Base-by-base conservation (phyloP, 1,140 invertebrate genomes). In the Anagrus nilaparvatae region DNA sequence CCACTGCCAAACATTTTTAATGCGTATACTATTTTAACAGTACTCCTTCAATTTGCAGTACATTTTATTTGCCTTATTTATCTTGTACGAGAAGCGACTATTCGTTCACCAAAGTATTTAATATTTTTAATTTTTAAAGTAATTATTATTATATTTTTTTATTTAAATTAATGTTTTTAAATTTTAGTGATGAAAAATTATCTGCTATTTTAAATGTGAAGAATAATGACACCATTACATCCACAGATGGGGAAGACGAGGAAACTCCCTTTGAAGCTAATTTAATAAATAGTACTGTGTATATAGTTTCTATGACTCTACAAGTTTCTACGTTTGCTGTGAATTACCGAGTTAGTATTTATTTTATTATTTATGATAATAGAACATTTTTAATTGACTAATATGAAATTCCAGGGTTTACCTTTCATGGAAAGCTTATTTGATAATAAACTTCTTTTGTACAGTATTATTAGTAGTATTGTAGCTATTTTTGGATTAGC, bases 1-100 rank as follows among this genome's bases (percentile, higher is more conserved):
- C 97, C 97, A 16, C 71, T 99, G 50, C 91, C 97, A 32, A 99
- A 99, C 64, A 99, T 99, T 49, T 99, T 99, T 64, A 99, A 99
- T 71, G 59, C 91, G 7, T 99, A 99, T 62, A 99, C 96, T 1
- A 80, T 99, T 40, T 69, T 92, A 36, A 99, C 97, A 9, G 96
- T 99, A 18, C 67, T 97, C 9, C 63, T 85, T 5, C 97, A 99
- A 70, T 99, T 99, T 70, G 75, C 81, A 29, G 84, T 99, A 8
- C 97, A 99, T 63, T 98, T 99, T 69, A 59, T 77, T 3, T 86
- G 87, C 56, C 74, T 99, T 14, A 78, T 98, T 21, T 97, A 82
- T 65, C 67, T 99, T 34, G 91, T 97, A 6, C 76, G 77, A 50
- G 77, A 87, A 67, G 87, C 89, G 7, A 77, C 74, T 14, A 48